Conservation (phyloP, 1,140 invertebrate genomes). For the Zaprionus gabonicus region DNA sequence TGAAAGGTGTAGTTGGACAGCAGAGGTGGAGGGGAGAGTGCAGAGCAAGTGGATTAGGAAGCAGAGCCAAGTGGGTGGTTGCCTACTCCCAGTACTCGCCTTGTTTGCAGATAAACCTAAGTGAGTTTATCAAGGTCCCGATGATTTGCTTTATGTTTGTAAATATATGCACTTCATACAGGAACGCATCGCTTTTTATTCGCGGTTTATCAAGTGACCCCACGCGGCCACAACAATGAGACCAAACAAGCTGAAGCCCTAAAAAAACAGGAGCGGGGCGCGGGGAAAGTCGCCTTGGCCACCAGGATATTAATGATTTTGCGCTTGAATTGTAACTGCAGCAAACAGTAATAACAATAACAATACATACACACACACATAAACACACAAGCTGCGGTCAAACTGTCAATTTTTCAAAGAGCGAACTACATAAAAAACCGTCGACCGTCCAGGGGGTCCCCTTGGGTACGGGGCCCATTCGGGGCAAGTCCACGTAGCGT, state of each 20-base stretch:
- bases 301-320: slow-evolving; percentile 84
- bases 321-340: slow-evolving; percentile 82
- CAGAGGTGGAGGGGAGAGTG: slow-evolving; percentile 18
- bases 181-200: not conserved
- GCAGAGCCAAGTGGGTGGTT: not conserved
- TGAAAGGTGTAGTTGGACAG: slow-evolving; percentile 62
- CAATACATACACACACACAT: slow-evolving; percentile 27
- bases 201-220: slow-evolving; percentile 60
- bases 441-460: slow-evolving; percentile 21
- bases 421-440: slow-evolving; percentile 73
- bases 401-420: slow-evolving; percentile 80
- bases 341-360: slow-evolving; percentile 54
- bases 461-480: not conserved
- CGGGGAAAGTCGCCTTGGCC: slow-evolving; percentile 29
- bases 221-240: slow-evolving; percentile 52
- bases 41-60: slow-evolving; percentile 39
- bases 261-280: slow-evolving; percentile 43
- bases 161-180: not conserved
- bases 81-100: not conserved
- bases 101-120: slow-evolving; percentile 31
- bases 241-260: slow-evolving; percentile 56
- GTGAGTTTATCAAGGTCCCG: not conserved
- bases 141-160: not conserved
- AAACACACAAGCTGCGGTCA: slow-evolving; percentile 63
- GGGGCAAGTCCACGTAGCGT: slow-evolving; percentile 21